Base-by-base conservation (phyloP, 2,888 invertebrate species). In the Unio delphinus region DNA sequence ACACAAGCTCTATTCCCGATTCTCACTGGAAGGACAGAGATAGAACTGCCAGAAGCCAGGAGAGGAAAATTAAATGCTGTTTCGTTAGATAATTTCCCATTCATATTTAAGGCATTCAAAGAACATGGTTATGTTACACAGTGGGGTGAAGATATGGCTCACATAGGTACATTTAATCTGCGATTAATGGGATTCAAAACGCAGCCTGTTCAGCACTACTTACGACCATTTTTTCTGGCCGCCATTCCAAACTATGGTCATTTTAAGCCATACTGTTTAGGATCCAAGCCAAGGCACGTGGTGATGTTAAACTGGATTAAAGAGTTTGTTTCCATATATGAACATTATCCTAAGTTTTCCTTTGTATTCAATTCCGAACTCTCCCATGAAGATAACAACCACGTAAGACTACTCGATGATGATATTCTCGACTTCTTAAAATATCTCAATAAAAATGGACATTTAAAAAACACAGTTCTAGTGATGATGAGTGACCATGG, bases 401-500 rank as follows among this genome's bases (percentile, higher is more conserved):
- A 93, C 81, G 93, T 97, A 55, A 93, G 94, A 1, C 92, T 93
- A 0, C 94, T 94, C 0, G 97, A 97, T 87, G 92, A 93, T 0
- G 95, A 95, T 86, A 88, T 95, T 0, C 67, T 80, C 15, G 72
- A 83, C 3, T 87, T 90, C 64, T 87, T 97, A n/a, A 90, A 91
- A 62, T 90, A 91, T 56, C 90, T 96, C 55, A 65, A 86, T 61
- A 86, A 91, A 6, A 91, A 91, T 1, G 93, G 94, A 0, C 90
- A 93, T 58, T 90, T 96, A 26, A 93, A 96, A 74, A 93, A 95
- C 80, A 95, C 97, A 0, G 87, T 98, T 76, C 90, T 98, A 0
- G 93, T 98, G 68, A 87, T 98, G 4, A 96, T 98, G 96, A 95
- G 96, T 6, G 98, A 98, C 90, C 98, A 98, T 89, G 98, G 98